Evolutionary conservation across 2,888 invertebrate species (phyloP).

Genomic region (Xestia rhomboidea): DNA sequence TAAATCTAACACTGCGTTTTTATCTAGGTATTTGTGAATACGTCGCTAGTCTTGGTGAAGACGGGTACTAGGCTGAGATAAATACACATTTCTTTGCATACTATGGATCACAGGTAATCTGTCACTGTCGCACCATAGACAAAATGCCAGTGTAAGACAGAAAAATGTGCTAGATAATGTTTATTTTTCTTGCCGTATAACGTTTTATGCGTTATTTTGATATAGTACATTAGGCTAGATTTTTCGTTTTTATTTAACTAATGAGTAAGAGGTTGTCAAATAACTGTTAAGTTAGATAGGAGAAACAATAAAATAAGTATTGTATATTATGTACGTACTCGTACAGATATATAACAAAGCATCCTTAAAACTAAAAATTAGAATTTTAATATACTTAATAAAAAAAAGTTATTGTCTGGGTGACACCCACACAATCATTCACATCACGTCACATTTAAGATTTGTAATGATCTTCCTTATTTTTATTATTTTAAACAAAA

Average conservation of each 20-base stretch:
- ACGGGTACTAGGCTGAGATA: conserved; percentile 1
- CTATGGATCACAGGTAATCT: neutral
- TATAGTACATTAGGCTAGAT: neutral
- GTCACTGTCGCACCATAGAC: neutral
- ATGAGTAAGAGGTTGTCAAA: conserved; percentile 26
- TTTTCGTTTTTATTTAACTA: neutral
- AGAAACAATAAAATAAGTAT: neutral
- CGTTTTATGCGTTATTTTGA: neutral
- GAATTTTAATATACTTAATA: neutral
- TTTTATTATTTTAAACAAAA: no score
- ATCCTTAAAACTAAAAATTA: neutral
- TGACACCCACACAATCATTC: neutral
- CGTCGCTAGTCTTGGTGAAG: neutral
- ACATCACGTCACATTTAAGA: neutral
- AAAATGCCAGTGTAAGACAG: neutral
- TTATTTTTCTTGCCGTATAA: neutral
- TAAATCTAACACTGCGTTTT: neutral
- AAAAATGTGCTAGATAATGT: neutral
- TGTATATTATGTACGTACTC: neutral
- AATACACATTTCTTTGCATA: neutral
- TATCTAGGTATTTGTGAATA: neutral
- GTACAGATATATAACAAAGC: neutral
- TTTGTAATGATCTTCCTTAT: neutral
- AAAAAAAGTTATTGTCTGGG: neutral
- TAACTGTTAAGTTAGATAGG: neutral